Base-by-base conservation (phyloP, 2,888 invertebrate genomes). In the Cerceris rybyensis region DNA sequence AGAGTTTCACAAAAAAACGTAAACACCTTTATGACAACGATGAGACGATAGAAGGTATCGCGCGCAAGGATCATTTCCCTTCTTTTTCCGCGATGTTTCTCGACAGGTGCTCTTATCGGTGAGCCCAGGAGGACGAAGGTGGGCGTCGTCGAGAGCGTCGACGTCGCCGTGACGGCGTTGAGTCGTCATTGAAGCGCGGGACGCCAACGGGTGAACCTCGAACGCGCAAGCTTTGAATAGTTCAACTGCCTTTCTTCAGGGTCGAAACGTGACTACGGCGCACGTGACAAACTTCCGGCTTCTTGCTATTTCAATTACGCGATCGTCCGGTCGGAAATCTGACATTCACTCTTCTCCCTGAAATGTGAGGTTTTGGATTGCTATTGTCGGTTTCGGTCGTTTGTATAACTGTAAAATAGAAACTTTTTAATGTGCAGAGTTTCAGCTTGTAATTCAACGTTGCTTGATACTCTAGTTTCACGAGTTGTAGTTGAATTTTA, bases 131-230 rank as follows among this genome's bases (percentile, higher is more conserved):
- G 39, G 39, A 43, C 58, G 71, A 43, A 65, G 73, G 81, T 80
- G 72, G 83, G 81, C 74, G 85, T 66, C 74, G 85, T 77, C 60
- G 50, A 55, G 55, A 81, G 83, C 75, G 83, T 86, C 80, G 86
- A 75, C 67, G 74, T 42, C 67, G 82, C 84, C 78, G 84, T 81
- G 82, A 82, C 82, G 83, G 64, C 78, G 84, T 70, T 75, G 75
- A 83, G 83, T 82, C 85, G 80, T 87, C 91, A 91, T 88, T 90
- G 88, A 86, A 90, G 87, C 90, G 88, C 89, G 90, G 86, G 89
- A 87, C 90, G 80, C 83, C 90, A 89, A 78, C 83, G 88, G 82
- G 90, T 84, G 77, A 88, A 81, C 88, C 86, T 90, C 91, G 90
- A 80, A 84, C 67, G 73, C 82, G 80, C 80, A 75, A 50, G 42